Evolutionary conservation across 1,140 invertebrate species (phyloP).

Genomic region (Drosophila grimshawi): DNA sequence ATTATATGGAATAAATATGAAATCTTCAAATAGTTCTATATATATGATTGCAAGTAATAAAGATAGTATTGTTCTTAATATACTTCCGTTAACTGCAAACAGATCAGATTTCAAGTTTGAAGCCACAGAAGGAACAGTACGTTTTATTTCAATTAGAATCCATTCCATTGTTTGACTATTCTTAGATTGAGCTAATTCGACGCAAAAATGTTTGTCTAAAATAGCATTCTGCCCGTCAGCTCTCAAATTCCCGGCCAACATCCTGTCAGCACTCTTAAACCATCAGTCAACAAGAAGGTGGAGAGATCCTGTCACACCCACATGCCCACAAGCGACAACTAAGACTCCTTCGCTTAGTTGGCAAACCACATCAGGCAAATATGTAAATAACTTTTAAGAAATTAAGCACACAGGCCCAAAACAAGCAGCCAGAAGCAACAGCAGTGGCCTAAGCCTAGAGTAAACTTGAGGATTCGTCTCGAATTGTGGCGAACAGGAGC

Average conservation of each 20-base stretch:
- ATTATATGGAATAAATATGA: background rate
- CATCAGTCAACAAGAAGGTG: slow-evolving; percentile 42
- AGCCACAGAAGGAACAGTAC: background rate
- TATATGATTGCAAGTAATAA: too few relatives aligned
- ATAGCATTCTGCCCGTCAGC: slow-evolving; percentile 17
- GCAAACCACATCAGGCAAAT: slow-evolving; percentile 74
- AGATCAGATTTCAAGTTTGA: background rate
- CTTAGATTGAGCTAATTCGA: slow-evolving; percentile 4
- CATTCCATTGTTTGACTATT: background rate
- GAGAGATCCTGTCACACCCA: slow-evolving; percentile 9
- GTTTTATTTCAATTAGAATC: background rate
- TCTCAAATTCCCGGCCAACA: slow-evolving; percentile 40
- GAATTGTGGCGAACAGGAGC: slow-evolving; percentile 24
- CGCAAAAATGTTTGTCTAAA: slow-evolving; percentile 19
- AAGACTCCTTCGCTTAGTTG: slow-evolving; percentile 66
- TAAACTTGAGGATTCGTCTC: slow-evolving; percentile 15
- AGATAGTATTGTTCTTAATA: too few relatives aligned
- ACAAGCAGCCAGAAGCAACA: slow-evolving; percentile 26
- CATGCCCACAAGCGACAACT: slow-evolving; percentile 31
- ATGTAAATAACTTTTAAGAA: slow-evolving; percentile 83
- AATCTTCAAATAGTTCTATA: background rate
- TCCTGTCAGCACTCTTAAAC: slow-evolving; percentile 43
- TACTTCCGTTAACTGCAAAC: too few relatives aligned
- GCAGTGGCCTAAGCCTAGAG: slow-evolving; percentile 20
- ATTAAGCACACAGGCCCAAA: slow-evolving; percentile 74